Evolutionary conservation across 2,797 vertebrate genomes (phyloP), one percentile per base, ranked within the genome.

Genomic region (Podargus strigoides): DNA sequence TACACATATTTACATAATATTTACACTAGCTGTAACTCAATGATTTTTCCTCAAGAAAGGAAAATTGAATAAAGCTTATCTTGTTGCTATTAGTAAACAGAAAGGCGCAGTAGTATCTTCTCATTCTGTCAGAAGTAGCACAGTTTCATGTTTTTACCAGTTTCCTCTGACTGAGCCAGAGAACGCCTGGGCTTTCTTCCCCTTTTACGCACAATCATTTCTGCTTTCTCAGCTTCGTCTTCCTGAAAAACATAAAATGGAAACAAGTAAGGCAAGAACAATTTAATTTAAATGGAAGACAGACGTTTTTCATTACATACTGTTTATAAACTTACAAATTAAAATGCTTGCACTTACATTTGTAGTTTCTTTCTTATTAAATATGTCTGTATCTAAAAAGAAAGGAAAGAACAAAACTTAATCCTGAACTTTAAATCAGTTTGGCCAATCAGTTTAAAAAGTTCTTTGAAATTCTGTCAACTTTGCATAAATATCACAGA

Each of bases 1-100:
- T 97, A 95, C 93, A 97, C 95, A 44, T 95, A 97, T 97, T 97
- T 97, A 96, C 52, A 89, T 93, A 97, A 97, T 89, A 96, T 94
- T 96, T 97, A 97, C 76, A 89, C 90, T 89, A 95, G 95, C 69
- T 94, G 72, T 75, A 94, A 84, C 86, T 74, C 93, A 95, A 90
- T 95, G 93, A 80, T 92, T 96, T 96, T 92, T 90, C 75, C 84
- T 94, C 39, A 69, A 93, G 87, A 93, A 97, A 93, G 66, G 91
- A 88, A 94, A 93, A 91, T 44, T 88, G 92, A 94, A 85, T 93
- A 97, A 96, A 91, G 86, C 80, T 86, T 64, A 93, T 90, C 85
- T 80, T 91, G 66, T 60, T 95, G 68, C 84, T 95, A 79, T 90
- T 87, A 90, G 72, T 84, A 91, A 89, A 89, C 89, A 94, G 70